phyloP scores from a whole-genome alignment of 1,140 invertebrate genomes.

The Ephestia elutella region DNA sequence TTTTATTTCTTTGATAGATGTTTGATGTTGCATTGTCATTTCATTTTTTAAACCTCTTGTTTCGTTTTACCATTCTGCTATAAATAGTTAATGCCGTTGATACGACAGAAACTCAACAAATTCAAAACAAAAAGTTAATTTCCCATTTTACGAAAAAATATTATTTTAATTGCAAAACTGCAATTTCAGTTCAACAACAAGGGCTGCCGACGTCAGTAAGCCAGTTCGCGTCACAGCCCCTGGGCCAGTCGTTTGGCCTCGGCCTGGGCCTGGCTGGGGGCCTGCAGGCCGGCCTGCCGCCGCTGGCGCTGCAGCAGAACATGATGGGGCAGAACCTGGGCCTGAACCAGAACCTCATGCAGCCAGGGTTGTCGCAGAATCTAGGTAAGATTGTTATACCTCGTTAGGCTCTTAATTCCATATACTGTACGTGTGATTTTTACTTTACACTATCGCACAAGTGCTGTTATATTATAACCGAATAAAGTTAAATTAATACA shows the following conservation, averaged over 20 bases:
- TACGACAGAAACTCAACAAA: too few species aligned
- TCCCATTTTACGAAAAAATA: background rate
- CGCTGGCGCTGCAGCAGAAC: constrained; percentile 43
- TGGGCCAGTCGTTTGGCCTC: constrained; percentile 35
- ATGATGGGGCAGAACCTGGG: constrained; percentile 41
- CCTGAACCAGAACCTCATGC: constrained; percentile 58
- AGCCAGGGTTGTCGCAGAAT: constrained; percentile 54
- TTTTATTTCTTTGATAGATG: too few species aligned
- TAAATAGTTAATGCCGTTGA: too few species aligned
- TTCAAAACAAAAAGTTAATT: too few species aligned
- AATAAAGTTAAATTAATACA: too few species aligned
- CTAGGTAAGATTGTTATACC: constrained; percentile 33
- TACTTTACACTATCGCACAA: too few species aligned
- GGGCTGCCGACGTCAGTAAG: constrained; percentile 44
- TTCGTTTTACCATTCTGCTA: too few species aligned
- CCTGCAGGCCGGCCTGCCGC: constrained; percentile 32
- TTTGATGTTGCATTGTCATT: too few species aligned
- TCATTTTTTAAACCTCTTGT: too few species aligned
- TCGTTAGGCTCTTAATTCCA: too few species aligned
- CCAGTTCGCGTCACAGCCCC: constrained; percentile 30
- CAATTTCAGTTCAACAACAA: constrained; percentile 51
- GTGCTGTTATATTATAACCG: too few species aligned
- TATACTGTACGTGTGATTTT: too few species aligned
- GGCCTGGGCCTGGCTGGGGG: constrained; percentile 33
- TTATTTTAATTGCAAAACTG: background rate